These are phyloP conservation scores for Meteorus colon DNA, from an alignment of 2,888 invertebrate species.

Conservation along the genomic window DNA sequence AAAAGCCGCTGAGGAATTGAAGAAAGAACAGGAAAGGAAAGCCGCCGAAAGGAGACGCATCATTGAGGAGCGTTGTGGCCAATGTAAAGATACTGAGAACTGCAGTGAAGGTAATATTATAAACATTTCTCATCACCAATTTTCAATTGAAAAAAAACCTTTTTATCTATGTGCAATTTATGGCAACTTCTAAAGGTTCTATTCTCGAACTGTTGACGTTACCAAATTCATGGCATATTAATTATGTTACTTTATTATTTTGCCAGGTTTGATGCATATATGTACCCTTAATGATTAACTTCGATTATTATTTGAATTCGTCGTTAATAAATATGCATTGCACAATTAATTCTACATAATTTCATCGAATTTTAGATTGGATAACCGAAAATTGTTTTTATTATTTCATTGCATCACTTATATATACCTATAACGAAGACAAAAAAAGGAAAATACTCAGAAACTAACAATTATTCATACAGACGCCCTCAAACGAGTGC, in stretches of 20 bases:
- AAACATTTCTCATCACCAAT: not conserved
- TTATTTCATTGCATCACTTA: not conserved
- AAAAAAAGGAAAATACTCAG: conserved; percentile 27
- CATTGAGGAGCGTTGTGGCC: conserved; percentile 96
- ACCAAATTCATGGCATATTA: too few relatives aligned
- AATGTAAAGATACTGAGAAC: conserved; percentile 91
- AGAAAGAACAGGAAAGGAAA: conserved; percentile 99
- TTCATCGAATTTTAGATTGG: not conserved
- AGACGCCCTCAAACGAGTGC: conserved; percentile 85
- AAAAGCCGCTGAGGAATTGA: conserved; percentile 99
- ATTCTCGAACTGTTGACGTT: too few relatives aligned
- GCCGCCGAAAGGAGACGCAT: conserved; percentile 97
- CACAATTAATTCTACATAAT: conserved; percentile 12
- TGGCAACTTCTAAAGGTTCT: too few relatives aligned
- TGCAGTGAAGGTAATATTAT: conserved; percentile 89
- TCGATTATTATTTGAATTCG: too few relatives aligned
- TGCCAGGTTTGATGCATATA: conserved; percentile 1
- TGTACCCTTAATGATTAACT: too few relatives aligned
- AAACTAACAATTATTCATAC: conserved; percentile 61
- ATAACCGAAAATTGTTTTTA: conserved; percentile 19
- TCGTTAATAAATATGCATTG: not conserved
- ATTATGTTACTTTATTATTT: not conserved
- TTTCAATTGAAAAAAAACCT: not conserved
- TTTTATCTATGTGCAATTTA: too few relatives aligned
- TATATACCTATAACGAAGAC: conserved; percentile 1